Conservation (phyloP, 35 echinoderm and acorn worm genomes). For the Strongylocentrotus purpuratus region DNA sequence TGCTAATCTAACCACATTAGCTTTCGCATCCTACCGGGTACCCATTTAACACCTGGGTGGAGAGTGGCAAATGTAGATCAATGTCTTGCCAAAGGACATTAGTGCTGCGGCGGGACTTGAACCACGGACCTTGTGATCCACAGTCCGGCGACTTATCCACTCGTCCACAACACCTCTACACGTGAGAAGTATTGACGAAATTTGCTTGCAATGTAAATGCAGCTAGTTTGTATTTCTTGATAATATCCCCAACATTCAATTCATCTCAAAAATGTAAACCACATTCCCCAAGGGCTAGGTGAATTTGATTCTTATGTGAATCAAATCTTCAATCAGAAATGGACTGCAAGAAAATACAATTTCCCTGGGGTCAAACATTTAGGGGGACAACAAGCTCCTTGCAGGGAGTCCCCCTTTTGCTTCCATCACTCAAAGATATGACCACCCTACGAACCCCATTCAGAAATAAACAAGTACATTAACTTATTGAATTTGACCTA, state of each 20-base stretch:
- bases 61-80: too few relatives aligned
- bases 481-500: not conserved
- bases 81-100: too few relatives aligned
- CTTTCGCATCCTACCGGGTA: too few relatives aligned
- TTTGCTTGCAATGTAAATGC: too few relatives aligned
- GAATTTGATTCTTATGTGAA: not conserved
- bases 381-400: not conserved
- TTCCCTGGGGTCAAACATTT: not conserved
- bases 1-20: too few relatives aligned
- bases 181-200: too few relatives aligned
- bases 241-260: not conserved
- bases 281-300: not conserved
- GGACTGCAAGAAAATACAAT: not conserved
- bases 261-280: not conserved
- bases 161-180: too few relatives aligned
- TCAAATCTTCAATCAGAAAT: not conserved
- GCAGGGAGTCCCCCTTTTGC: not conserved
- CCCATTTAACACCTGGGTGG: too few relatives aligned
- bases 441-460: not conserved
- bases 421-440: conserved; percentile 2
- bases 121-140: too few relatives aligned
- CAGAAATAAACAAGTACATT: not conserved
- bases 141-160: too few relatives aligned
- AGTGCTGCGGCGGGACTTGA: too few relatives aligned
- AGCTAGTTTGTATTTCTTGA: too few relatives aligned